Evolutionary conservation across 2,113 vertebrate genomes (phyloP).

Genomic region (Podocnemis expansa): DNA sequence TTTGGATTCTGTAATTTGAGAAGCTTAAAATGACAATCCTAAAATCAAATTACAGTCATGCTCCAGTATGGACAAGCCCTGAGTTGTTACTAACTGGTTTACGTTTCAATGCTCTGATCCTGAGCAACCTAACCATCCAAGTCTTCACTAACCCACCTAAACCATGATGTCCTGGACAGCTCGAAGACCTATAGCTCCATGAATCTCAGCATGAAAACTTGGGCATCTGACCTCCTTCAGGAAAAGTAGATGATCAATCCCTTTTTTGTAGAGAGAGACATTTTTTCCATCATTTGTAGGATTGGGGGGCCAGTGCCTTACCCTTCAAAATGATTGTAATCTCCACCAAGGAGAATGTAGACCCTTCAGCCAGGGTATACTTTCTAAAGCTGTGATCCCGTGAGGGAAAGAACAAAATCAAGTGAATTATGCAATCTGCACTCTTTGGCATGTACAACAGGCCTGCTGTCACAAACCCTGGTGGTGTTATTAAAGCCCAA

Average conservation of each 20-base stretch:
- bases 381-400: neutral
- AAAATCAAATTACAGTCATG: too few species aligned
- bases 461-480: neutral
- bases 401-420: neutral
- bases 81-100: neutral
- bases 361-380: neutral
- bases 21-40: too few species aligned
- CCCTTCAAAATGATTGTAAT: neutral
- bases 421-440: neutral
- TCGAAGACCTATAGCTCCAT: neutral
- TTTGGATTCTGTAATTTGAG: too few species aligned
- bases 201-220: neutral
- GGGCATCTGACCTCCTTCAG: neutral
- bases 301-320: neutral
- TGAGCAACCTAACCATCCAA: neutral
- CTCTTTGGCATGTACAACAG: neutral
- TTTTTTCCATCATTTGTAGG: neutral
- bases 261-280: fast-evolving
- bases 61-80: too few species aligned
- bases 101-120: neutral
- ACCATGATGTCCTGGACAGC: neutral
- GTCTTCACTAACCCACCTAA: neutral
- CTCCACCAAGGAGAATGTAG: neutral
- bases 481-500: neutral
- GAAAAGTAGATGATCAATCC: neutral